Evolutionary conservation across 2,888 invertebrate genomes (phyloP), one percentile per base, ranked within the genome.

Genomic region (Lasioglossum figueresi): DNA sequence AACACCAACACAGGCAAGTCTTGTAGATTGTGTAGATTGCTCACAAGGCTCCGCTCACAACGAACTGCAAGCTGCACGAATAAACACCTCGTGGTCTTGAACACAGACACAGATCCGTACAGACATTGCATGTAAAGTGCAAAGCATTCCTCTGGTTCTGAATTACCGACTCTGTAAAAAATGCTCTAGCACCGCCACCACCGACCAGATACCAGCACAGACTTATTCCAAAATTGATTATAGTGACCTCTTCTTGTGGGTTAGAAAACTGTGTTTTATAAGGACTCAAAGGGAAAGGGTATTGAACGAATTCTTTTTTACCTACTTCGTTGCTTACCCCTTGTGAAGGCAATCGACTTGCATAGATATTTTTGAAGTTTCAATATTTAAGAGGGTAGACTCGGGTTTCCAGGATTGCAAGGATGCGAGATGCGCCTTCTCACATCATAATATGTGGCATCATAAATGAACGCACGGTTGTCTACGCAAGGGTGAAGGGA

Each of bases 21-120:
- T 45, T 72, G 48, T 72, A 71, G 6, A 71, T 59, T 59, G 31
- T 72, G 48, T 72, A 71, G 6, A 71, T 59, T 59, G 31, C 63
- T 63, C 8, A 19, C 16, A 63, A 14, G 31, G 5, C 27, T 63
- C 19, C 31, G 19, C 16, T 31, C 19, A 63, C 52, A 34, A 31
- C 19, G 3, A 63, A 19, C 5, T 31, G 8, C 34, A 52, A 52
- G 23, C 2, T 52, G n/a, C 52, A 63, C 6, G 31, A 63, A 63
- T 63, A 63, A 34, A 34, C 31, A 63, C 19, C 63, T 63, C 31
- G 19, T 63, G 56, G n/a, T n/a, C 1, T 16, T 45, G 4, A 14
- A 43, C 43, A 43, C 12, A 43, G 43, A 43, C 2, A 40, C 40
- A 40, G 40, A 12, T 40, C 40, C 40, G 40, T 40, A 40, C 40